A percentile compares a stretch with the other conserved stretches of the same genome.
These are phyloP conservation scores for Anguilla rostrata DNA, from an alignment of 2,113 vertebrate genomes.

Conservation along the genomic window DNA sequence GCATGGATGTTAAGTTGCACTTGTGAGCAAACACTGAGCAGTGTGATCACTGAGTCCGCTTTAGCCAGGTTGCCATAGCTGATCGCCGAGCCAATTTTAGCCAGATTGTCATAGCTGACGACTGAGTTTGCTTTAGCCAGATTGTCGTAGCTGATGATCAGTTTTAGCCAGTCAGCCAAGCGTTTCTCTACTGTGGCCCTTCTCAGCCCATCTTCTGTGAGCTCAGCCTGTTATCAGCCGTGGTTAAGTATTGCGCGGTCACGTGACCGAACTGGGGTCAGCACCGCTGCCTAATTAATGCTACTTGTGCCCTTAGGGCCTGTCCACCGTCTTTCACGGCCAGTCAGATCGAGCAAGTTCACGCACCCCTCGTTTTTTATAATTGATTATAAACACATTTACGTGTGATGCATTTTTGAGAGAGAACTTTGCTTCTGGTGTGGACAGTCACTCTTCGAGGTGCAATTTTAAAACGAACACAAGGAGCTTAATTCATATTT, in stretches of 20 bases:
- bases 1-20: background rate
- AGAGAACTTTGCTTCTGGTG: background rate
- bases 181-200: background rate
- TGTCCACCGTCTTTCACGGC: background rate
- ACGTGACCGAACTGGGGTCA: slow-evolving; percentile 8
- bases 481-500: background rate
- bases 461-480: background rate
- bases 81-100: too few relatives aligned
- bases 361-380: background rate
- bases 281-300: slow-evolving; percentile 26
- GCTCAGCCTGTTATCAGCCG: background rate
- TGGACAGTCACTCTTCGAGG: background rate
- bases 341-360: background rate
- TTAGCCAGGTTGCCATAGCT: too few relatives aligned
- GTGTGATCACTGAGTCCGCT: background rate
- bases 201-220: background rate
- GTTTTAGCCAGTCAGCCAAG: background rate
- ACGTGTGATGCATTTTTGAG: background rate
- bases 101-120: too few relatives aligned
- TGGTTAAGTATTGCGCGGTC: background rate
- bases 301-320: background rate
- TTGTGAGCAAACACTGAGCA: background rate
- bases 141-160: too few relatives aligned
- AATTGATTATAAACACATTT: too few relatives aligned
- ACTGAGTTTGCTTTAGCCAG: too few relatives aligned